These are phyloP conservation scores for Clarias laeviceps DNA, from an alignment of 2,797 vertebrate genomes.

Conservation along the genomic window DNA sequence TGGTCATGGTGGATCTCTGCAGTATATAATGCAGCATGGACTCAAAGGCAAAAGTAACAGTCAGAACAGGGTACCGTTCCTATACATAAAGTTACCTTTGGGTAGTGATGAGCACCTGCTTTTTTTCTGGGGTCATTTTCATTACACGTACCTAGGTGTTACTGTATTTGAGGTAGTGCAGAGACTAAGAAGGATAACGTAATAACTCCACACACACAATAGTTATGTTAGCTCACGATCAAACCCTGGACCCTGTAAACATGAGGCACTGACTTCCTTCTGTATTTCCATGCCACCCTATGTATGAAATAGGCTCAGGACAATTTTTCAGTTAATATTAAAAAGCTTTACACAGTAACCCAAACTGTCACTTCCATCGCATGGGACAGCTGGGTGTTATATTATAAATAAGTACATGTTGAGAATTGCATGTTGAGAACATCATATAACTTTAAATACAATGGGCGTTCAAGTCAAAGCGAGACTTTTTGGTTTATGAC, in stretches of 20 bases:
- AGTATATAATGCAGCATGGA: too few relatives aligned
- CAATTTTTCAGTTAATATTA: not conserved
- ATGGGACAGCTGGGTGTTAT: not conserved
- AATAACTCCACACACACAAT: not conserved
- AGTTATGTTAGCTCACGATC: not conserved
- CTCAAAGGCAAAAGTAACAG: not conserved
- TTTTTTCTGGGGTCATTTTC: not conserved
- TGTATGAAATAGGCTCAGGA: not conserved
- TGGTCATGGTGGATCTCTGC: not conserved
- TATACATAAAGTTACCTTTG: not conserved
- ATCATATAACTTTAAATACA: too few relatives aligned
- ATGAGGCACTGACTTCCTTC: not conserved
- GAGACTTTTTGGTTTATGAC: too few relatives aligned
- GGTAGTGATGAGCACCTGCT: not conserved
- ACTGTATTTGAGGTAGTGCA: not conserved
- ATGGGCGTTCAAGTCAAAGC: not conserved
- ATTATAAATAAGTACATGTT: not conserved
- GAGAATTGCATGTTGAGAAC: too few relatives aligned
- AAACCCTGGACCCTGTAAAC: not conserved
- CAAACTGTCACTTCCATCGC: not conserved
- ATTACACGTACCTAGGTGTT: not conserved
- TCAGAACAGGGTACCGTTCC: not conserved
- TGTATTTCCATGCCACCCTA: not conserved
- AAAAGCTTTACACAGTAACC: not conserved
- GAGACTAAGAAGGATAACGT: not conserved